Percentiles rank a stretch among this genome's conserved stretches.
These are phyloP conservation scores for Cephus runcator DNA, from an alignment of 2,888 invertebrate genomes.

Conservation along the genomic window DNA sequence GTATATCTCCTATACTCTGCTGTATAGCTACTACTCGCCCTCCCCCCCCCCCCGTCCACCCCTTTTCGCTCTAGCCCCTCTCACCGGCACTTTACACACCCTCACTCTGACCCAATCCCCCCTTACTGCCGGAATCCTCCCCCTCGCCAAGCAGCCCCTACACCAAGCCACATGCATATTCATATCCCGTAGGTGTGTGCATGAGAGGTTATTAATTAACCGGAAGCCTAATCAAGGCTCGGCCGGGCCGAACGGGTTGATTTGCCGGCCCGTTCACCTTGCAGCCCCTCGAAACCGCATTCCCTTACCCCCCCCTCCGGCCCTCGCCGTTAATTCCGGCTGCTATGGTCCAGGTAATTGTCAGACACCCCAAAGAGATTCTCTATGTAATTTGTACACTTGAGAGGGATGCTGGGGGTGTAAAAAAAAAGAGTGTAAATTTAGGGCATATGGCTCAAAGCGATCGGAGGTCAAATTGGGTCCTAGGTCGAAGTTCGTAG, in stretches of 20 bases:
- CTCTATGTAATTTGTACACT: background rate
- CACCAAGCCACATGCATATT: constrained; percentile 54
- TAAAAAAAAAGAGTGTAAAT: background rate
- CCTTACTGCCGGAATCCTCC: constrained; percentile 48
- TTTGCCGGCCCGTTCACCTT: constrained; percentile 7
- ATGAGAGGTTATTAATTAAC: constrained; percentile 70
- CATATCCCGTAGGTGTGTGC: constrained; percentile 59
- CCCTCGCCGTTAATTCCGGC: background rate
- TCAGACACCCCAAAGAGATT: background rate
- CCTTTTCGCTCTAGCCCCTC: background rate
- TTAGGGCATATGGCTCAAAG: background rate
- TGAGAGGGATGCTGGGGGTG: background rate
- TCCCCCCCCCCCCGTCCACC: constrained; percentile 7
- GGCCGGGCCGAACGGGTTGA: constrained; percentile 25
- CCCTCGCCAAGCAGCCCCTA: constrained; percentile 27
- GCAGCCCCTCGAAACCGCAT: constrained; percentile 2
- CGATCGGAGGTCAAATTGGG: background rate
- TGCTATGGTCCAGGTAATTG: background rate
- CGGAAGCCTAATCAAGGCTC: constrained; percentile 70
- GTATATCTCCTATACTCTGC: background rate
- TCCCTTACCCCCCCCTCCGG: background rate
- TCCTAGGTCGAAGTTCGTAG: background rate
- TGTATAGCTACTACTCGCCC: background rate
- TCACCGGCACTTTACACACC: constrained; percentile 13
- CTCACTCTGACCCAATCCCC: constrained; percentile 10